Percentiles rank a stretch among this genome's conserved stretches.
These are phyloP conservation scores for Busseola fusca DNA, from an alignment of 2,888 invertebrate species.

Conservation along the genomic window DNA sequence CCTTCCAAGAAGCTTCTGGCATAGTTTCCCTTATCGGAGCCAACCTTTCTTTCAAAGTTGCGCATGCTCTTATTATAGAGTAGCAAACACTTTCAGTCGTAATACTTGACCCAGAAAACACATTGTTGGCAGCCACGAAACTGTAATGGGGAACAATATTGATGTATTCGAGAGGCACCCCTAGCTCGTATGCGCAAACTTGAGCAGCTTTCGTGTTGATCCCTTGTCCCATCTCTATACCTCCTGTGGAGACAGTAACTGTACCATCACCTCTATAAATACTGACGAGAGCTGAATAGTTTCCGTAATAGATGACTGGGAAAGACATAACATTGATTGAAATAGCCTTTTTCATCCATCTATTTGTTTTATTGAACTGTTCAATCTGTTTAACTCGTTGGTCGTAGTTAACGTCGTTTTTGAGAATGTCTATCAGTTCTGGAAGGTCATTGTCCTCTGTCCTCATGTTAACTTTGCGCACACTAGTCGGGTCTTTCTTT, in stretches of 20 bases:
- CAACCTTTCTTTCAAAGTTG: conserved; percentile 88
- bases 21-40: conserved; percentile 85
- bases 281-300: conserved; percentile 89
- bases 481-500: conserved; percentile 89
- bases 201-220: conserved; percentile 94
- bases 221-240: conserved; percentile 94
- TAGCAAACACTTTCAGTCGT: conserved; percentile 90
- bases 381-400: conserved; percentile 84
- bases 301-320: conserved; percentile 87
- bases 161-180: conserved; percentile 90
- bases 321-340: conserved; percentile 91
- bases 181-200: conserved; percentile 92
- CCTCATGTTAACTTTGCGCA: conserved; percentile 89
- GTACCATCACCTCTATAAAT: conserved; percentile 92
- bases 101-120: conserved; percentile 91
- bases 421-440: conserved; percentile 87
- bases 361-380: conserved; percentile 90
- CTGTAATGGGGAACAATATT: conserved; percentile 89
- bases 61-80: conserved; percentile 90
- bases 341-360: conserved; percentile 93
- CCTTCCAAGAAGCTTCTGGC: conserved; percentile 88
- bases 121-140: conserved; percentile 89
- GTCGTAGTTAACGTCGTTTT: conserved; percentile 87
- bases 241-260: conserved; percentile 92
- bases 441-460: conserved; percentile 81